phyloP scores from a whole-genome alignment of 2,888 invertebrate species.

The Drosophila parthenogenetica region DNA sequence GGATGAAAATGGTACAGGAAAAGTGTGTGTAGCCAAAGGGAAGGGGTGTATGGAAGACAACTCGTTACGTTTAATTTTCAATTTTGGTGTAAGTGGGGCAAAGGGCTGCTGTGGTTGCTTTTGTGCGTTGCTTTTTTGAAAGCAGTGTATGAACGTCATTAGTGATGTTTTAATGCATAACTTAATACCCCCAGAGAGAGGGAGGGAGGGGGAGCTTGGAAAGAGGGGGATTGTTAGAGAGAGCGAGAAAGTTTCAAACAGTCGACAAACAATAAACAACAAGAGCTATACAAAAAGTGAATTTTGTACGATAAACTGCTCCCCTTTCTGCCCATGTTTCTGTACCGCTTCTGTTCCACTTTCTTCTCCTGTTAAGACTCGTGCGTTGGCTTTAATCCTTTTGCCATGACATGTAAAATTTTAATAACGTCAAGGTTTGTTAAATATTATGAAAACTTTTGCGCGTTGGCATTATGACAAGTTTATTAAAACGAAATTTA shows the following conservation, averaged over 20 bases:
- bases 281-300: conserved; percentile 7
- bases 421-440: conserved; percentile 73
- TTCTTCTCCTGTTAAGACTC: conserved; percentile 13
- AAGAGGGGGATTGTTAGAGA: background rate
- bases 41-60: conserved; percentile 21
- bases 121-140: conserved; percentile 34
- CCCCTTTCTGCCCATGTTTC: background rate
- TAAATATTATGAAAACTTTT: conserved; percentile 66
- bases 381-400: conserved; percentile 69
- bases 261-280: conserved; percentile 32
- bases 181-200: conserved; percentile 54
- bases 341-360: background rate
- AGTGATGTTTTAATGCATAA: conserved; percentile 70
- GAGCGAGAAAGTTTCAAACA: conserved; percentile 2
- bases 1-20: conserved; percentile 1
- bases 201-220: background rate
- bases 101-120: conserved; percentile 33
- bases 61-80: conserved; percentile 54
- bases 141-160: conserved; percentile 66
- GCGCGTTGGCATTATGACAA: conserved; percentile 67
- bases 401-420: conserved; percentile 73
- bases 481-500: conserved; percentile 73
- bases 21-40: background rate
- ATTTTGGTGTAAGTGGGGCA: conserved; percentile 24
- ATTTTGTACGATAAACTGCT: background rate